phyloP scores from a whole-genome alignment of 2,888 invertebrate species.

The Cremastinae sp. region DNA sequence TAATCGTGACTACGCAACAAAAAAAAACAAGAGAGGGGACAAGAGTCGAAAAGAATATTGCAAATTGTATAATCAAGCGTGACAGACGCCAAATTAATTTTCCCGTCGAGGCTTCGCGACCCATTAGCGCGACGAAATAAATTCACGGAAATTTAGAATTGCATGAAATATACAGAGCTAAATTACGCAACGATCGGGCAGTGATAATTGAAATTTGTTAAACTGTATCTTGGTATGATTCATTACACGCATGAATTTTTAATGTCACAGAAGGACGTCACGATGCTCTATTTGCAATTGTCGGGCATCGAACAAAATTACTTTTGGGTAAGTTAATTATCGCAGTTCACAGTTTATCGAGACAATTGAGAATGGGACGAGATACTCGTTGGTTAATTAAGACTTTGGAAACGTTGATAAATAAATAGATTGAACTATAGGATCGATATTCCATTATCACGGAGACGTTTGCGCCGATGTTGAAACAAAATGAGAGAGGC shows the following conservation, averaged over 20 bases:
- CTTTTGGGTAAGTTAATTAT: too few relatives aligned
- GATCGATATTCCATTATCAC: slow-evolving; percentile 43
- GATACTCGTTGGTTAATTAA: slow-evolving; percentile 9
- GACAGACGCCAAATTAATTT: not conserved
- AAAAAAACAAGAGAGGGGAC: slow-evolving; percentile 2
- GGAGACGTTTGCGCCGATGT: slow-evolving; percentile 5
- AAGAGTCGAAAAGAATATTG: slow-evolving; percentile 4
- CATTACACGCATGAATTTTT: too few relatives aligned
- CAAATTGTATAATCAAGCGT: slow-evolving; percentile 3
- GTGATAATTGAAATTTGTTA: too few relatives aligned
- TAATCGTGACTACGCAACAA: slow-evolving; percentile 16
- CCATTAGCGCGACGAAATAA: not conserved
- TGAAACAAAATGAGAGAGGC: too few relatives aligned
- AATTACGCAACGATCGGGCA: too few relatives aligned
- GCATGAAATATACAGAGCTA: too few relatives aligned
- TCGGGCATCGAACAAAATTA: too few relatives aligned
- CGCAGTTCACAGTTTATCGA: not conserved
- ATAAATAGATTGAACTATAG: slow-evolving; percentile 19
- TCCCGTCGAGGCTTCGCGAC: not conserved
- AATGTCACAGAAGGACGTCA: too few relatives aligned
- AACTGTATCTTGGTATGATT: too few relatives aligned
- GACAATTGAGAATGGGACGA: not conserved
- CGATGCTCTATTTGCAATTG: too few relatives aligned
- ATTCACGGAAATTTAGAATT: too few relatives aligned
- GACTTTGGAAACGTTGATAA: not conserved